Percentiles rank a stretch among this genome's conserved stretches.
Conservation (phyloP, 2,113 vertebrate species). For the Carettochelys insculpta region DNA sequence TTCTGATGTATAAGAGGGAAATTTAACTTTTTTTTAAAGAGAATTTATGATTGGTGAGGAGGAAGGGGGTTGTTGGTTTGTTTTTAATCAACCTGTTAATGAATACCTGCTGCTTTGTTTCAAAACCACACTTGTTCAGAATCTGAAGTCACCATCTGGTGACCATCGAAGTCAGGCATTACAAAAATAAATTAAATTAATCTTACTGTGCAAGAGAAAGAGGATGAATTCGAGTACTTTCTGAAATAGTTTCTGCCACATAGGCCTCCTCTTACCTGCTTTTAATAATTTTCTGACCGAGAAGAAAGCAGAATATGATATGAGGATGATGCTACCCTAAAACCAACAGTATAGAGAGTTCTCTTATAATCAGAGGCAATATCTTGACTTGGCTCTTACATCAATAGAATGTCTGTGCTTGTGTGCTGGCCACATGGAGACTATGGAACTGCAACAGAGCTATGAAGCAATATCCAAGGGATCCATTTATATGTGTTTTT, state of each 20-base stretch:
- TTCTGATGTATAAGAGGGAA: neutral
- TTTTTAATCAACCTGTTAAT: neutral
- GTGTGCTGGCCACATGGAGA: constrained; percentile 2
- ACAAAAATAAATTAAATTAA: neutral
- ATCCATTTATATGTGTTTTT: constrained; percentile 57
- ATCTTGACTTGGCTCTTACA: neutral
- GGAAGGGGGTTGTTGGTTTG: neutral
- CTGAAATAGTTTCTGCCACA: neutral
- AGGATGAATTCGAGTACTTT: neutral
- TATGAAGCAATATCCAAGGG: constrained; percentile 42
- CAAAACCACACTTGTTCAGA: neutral
- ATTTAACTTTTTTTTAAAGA: neutral
- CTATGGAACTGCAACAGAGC: neutral
- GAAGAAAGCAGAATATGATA: constrained; percentile 24
- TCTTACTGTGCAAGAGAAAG: neutral
- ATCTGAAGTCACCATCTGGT: neutral
- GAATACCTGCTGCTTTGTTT: neutral
- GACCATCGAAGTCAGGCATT: neutral
- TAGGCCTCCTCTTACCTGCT: constrained; percentile 5
- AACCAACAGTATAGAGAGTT: neutral
- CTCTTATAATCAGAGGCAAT: neutral
- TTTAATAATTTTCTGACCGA: neutral
- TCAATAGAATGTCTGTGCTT: neutral
- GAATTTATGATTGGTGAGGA: neutral
- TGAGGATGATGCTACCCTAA: neutral